Evolutionary conservation across 2,113 vertebrate genomes (phyloP), one percentile per base, ranked within the genome.

Genomic region (Ardeotis arabs): DNA sequence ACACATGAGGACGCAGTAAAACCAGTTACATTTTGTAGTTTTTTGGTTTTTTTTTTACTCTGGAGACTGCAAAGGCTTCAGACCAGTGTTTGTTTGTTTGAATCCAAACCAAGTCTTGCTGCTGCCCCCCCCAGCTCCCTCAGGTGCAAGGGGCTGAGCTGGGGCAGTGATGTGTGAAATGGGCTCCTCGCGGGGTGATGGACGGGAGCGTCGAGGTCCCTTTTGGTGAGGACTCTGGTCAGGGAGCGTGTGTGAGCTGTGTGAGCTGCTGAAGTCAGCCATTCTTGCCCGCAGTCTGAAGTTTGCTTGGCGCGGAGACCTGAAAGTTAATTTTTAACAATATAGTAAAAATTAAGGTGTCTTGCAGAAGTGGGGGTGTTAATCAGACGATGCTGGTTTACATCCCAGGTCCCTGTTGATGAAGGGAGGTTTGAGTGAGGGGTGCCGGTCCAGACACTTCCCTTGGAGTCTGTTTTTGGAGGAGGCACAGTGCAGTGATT

Each of bases 201-300:
- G 68, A 25, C 1, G 28, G 78, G 44, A n/a, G 6, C 31, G 4
- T 15, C 0, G 0, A 12, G 52, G 69, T 73, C 44, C 2, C 0
- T 39, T 80, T 78, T 47, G 76, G 45, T 31, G 16, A 28, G n/a
- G 41, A n/a, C 52, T 87, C 24, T 69, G 80, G 8, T 66, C 50
- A 60, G 85, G 79, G 41, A 41, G 41, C 12, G 13, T 14, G 41
- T 41, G 41, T 41, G 41, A 41, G 70, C 63, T 69, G 4, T 12
- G 19, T 9, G 59, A 59, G 49, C n/a, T 91, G 81, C 64, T 95
- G 83, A 80, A 80, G 52, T 90, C 85, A 86, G 84, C 82, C 14
- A 1, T 83, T 77, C 58, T 28, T 47, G 14, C 37, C n/a, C 7
- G 4, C 68, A 55, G 56, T 44, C 84, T 56, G 12, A 63, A 55